Evolutionary conservation across 1,140 invertebrate species (phyloP).

Genomic region (Pseudomyrmex dendroicus): DNA sequence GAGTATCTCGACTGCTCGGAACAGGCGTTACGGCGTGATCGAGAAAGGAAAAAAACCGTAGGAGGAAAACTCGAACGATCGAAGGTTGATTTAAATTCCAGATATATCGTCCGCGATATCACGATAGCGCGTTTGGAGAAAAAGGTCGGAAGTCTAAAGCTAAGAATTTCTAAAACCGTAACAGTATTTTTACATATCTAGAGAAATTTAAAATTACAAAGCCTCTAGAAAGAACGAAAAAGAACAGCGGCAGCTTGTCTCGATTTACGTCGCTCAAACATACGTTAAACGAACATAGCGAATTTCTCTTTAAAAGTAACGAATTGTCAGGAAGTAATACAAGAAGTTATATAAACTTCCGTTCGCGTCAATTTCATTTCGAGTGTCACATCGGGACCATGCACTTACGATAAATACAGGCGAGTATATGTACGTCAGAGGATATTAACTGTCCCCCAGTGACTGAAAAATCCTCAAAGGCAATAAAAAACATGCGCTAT

Average conservation of each 20-base stretch:
- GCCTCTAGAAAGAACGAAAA: too few relatives aligned
- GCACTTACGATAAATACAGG: constrained; percentile 15
- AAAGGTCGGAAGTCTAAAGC: background rate
- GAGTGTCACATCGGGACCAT: background rate
- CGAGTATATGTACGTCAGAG: background rate
- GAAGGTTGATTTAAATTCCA: constrained; percentile 15
- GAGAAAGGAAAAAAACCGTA: constrained; percentile 7
- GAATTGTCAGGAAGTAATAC: background rate
- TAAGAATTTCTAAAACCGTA: background rate
- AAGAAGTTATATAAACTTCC: background rate
- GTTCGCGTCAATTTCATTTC: constrained; percentile 4
- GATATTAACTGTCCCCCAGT: constrained; percentile 13
- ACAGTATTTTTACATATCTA: constrained; percentile 2
- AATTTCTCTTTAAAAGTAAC: background rate
- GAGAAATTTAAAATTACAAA: background rate
- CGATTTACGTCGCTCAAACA: too few relatives aligned
- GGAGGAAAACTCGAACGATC: constrained; percentile 36
- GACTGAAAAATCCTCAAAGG: constrained; percentile 44
- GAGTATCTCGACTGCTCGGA: background rate
- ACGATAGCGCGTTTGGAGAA: background rate
- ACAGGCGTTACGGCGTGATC: background rate
- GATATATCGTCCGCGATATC: background rate
- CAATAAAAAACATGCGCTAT: constrained; percentile 24
- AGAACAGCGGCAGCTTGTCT: too few relatives aligned
- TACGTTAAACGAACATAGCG: background rate